phyloP scores from a whole-genome alignment of 2,113 vertebrate species.

The Anguilla japonica region DNA sequence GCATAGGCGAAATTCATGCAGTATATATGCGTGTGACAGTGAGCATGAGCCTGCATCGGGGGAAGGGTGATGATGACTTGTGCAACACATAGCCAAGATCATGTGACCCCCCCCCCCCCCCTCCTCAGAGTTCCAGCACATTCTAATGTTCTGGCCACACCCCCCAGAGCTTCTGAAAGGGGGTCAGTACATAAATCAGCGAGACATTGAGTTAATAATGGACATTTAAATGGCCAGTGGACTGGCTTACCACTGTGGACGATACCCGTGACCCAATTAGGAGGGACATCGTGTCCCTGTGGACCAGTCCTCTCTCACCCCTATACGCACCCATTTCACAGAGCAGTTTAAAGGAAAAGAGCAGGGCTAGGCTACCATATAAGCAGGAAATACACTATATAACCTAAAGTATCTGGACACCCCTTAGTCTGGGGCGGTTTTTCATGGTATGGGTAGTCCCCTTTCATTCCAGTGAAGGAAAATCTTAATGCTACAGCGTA shows the following conservation, averaged over 20 bases:
- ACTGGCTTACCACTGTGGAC: not conserved
- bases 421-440: no score
- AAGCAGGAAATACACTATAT: no score
- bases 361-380: no score
- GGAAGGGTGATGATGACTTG: not conserved
- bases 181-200: not conserved
- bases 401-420: no score
- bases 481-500: no score
- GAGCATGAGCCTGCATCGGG: not conserved
- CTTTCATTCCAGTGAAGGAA: no score
- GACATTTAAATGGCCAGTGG: not conserved
- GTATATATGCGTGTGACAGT: not conserved
- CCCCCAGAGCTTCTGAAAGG: not conserved
- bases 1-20: not conserved
- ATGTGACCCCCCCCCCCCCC: not conserved
- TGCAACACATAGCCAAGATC: not conserved
- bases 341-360: no score
- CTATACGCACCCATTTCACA: no score
- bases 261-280: not conserved
- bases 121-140: not conserved
- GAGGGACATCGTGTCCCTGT: not conserved
- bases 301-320: no score
- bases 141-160: not conserved
- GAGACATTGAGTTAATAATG: not conserved
- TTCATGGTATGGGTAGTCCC: no score